Conservation (phyloP, 2,888 invertebrate genomes). For the Bimastos eiseni region DNA sequence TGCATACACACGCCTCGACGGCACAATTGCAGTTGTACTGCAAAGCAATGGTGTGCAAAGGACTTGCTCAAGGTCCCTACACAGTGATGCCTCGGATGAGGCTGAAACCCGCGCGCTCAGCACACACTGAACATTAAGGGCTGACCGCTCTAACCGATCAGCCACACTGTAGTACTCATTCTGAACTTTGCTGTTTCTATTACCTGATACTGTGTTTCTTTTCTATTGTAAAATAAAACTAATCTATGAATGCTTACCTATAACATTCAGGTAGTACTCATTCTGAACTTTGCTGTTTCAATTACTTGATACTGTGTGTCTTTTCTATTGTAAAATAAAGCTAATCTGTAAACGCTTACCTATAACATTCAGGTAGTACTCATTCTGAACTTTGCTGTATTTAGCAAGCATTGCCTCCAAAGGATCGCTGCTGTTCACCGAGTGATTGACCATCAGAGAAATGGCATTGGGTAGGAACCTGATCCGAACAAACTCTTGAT, state of each 20-base stretch:
- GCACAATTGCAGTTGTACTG: no score
- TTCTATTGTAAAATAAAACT: not conserved
- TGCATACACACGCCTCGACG: no score
- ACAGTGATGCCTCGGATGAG: no score
- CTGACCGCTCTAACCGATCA: no score
- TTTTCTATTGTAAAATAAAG: not conserved
- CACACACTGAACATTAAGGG: no score
- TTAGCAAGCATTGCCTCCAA: not conserved
- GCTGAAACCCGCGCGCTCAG: no score
- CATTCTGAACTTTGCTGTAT: constrained; percentile 13
- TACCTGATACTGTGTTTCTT: not conserved
- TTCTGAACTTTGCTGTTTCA: no score
- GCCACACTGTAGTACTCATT: no score
- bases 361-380: constrained; percentile 13
- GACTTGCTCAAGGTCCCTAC: no score
- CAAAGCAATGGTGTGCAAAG: no score
- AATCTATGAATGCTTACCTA: not conserved
- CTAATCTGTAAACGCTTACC: not conserved
- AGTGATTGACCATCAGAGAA: not conserved
- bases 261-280: no score
- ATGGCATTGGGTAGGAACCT: not conserved
- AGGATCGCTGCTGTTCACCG: not conserved
- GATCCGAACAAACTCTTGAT: not conserved
- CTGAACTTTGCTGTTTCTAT: no score
- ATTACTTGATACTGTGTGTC: not conserved